Base-by-base conservation (phyloP, 2,113 vertebrate genomes). In the Myrmecophaga tridactyla region DNA sequence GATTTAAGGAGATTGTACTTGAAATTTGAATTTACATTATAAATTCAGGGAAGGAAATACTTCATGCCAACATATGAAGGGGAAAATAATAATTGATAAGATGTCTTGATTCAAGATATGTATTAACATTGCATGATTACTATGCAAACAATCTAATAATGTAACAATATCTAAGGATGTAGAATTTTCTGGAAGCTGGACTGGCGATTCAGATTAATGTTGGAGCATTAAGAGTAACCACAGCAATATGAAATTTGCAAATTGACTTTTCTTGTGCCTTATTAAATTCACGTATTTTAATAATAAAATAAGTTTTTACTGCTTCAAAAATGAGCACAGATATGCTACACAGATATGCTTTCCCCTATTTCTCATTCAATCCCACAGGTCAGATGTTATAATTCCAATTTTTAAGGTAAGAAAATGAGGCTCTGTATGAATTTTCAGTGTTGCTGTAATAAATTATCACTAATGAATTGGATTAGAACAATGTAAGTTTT, bases 1-100 rank as follows among this genome's bases (percentile, higher is more conserved):
- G 53, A 89, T 78, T 94, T 93, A 65, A 51, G 72, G 36, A 96
- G 21, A 76, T 7, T 87, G 62, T 90, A 94, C 75, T 94, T 90
- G 65, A 78, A 69, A 18, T 80, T 56, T 78, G 13, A 88, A 94
- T 89, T 95, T 95, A 51, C 43, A 65, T 72, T 81, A 39, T 51
- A 89, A 86, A 60, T 82, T 95, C 53, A 46, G 15, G 21, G 39
- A 82, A 63, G 81, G 31, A 72, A 91, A 93, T 91, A 3, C 7
- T 84, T 84, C 36, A 69, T 87, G 23, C 85, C n/a, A 95, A 76
- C 21, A 91, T 81, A 63, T 29, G 34, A 81, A n/a, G 43, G 58
- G 14, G 84, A 84, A 88, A 94, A 58, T 76, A 43, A 76, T 58
- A 91, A 70, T 31, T 4, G 48, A 70, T 92, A 92, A 86, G 48